These are phyloP conservation scores for Cecidostiba fungosa DNA, from an alignment of 2,888 invertebrate species.

Conservation along the genomic window DNA sequence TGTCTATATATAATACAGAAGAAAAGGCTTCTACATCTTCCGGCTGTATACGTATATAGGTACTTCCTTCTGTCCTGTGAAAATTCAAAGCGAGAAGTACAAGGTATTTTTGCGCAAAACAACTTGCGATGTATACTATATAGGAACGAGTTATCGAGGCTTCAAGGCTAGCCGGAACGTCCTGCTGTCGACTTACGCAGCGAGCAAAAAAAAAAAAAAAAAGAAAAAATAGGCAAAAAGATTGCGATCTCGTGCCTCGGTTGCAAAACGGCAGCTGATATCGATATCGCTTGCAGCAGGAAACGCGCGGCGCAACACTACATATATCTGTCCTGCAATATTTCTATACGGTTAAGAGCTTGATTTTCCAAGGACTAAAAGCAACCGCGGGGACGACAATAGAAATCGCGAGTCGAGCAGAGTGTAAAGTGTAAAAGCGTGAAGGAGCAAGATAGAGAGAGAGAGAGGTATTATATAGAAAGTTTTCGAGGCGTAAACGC, in stretches of 20 bases:
- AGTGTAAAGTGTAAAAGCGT: neutral
- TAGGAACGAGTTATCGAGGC: conserved; percentile 36
- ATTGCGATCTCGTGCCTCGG: neutral
- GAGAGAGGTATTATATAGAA: neutral
- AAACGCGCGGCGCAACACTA: neutral
- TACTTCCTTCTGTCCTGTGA: conserved; percentile 42
- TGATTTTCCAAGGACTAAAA: no score
- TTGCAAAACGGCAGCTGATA: neutral
- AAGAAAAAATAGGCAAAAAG: neutral
- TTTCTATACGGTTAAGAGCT: neutral
- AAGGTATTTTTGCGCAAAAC: conserved; percentile 52
- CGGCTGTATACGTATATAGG: neutral
- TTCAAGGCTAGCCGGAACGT: conserved; percentile 50
- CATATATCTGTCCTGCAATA: neutral
- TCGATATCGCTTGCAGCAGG: neutral
- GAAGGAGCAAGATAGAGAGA: neutral
- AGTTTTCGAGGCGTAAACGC: conserved; percentile 48
- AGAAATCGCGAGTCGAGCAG: neutral
- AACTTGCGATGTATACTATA: conserved; percentile 18
- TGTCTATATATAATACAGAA: conserved; percentile 34
- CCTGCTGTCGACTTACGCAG: neutral
- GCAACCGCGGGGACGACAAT: neutral
- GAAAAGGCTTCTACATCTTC: conserved; percentile 22
- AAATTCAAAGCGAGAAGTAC: neutral
- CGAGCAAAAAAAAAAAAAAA: neutral